Percentiles rank a stretch among this genome's conserved stretches.
Conservation (phyloP, 2,888 invertebrate genomes). For the Halocaridina rubra region DNA sequence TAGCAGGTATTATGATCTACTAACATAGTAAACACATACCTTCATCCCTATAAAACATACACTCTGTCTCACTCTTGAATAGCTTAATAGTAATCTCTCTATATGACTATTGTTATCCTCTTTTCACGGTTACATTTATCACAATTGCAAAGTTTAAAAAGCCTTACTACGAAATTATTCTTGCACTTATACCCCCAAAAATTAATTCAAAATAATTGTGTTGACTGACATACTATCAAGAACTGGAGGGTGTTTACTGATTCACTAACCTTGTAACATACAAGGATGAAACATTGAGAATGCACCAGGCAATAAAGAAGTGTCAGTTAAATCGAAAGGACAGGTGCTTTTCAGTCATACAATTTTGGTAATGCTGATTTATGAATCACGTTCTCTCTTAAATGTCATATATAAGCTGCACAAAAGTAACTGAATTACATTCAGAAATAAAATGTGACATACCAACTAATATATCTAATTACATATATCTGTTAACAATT, state of each 20-base stretch:
- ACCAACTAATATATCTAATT: too few relatives aligned
- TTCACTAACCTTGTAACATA: constrained; percentile 40
- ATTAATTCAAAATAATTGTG: background rate
- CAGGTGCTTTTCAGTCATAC: too few relatives aligned
- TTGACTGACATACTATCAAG: background rate
- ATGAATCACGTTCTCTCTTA: background rate
- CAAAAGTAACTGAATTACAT: background rate
- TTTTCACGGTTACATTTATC: too few relatives aligned
- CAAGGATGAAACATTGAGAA: constrained; percentile 28
- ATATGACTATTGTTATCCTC: too few relatives aligned
- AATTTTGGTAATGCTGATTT: background rate
- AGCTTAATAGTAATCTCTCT: too few relatives aligned
- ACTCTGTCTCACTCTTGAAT: background rate
- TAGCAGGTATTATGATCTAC: background rate
- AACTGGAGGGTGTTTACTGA: background rate
- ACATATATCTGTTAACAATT: too few relatives aligned
- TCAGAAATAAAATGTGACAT: background rate
- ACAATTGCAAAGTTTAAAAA: too few relatives aligned
- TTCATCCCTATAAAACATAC: background rate
- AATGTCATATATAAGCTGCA: background rate
- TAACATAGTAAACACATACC: background rate
- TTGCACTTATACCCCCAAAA: too few relatives aligned
- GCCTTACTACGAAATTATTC: too few relatives aligned
- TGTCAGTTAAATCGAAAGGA: background rate
- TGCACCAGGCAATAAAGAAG: constrained; percentile 9